A percentile compares a stretch with the other conserved stretches of the same genome.
These are phyloP conservation scores for Anhinga rufa DNA, from an alignment of 2,113 vertebrate species.

Conservation along the genomic window DNA sequence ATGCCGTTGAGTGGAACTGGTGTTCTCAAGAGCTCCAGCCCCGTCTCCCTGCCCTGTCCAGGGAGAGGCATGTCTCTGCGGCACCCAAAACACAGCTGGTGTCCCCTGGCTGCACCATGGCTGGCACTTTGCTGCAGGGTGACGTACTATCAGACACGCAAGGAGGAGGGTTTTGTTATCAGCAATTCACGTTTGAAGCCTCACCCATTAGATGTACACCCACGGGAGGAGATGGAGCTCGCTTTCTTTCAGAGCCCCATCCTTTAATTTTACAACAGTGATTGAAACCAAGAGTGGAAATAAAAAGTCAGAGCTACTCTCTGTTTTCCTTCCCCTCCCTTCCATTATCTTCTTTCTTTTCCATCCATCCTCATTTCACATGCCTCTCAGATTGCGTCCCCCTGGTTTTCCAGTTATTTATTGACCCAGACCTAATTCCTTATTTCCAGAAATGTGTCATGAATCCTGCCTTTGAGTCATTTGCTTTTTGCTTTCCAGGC, in stretches of 20 bases:
- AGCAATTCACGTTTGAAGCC: neutral
- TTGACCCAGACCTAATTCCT: slow-evolving; percentile 59
- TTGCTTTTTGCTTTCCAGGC: slow-evolving; percentile 48
- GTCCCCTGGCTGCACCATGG: neutral
- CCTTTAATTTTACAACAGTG: slow-evolving; percentile 43
- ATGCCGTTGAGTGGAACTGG: accelerated
- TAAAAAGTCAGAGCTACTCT: slow-evolving; percentile 36
- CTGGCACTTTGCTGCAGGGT: neutral
- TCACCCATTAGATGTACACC: neutral
- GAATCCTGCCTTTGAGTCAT: slow-evolving; percentile 52
- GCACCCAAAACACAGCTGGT: accelerated
- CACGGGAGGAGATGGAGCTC: neutral
- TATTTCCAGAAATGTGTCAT: slow-evolving; percentile 58
- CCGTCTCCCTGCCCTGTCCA: neutral
- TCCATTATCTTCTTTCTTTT: slow-evolving; percentile 60
- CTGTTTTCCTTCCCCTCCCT: slow-evolving; percentile 55
- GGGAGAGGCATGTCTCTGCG: neutral
- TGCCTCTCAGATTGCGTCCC: slow-evolving; percentile 49
- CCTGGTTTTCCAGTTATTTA: slow-evolving; percentile 54
- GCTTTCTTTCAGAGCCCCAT: neutral
- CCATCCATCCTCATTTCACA: slow-evolving; percentile 35
- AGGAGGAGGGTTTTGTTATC: neutral
- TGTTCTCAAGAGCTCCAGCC: neutral
- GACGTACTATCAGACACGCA: accelerated
- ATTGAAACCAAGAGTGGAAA: slow-evolving; percentile 63